Percentiles rank a stretch among this genome's conserved stretches.
Conservation (phyloP, 2,888 invertebrate species). For the Pyrochroa serraticornis region DNA sequence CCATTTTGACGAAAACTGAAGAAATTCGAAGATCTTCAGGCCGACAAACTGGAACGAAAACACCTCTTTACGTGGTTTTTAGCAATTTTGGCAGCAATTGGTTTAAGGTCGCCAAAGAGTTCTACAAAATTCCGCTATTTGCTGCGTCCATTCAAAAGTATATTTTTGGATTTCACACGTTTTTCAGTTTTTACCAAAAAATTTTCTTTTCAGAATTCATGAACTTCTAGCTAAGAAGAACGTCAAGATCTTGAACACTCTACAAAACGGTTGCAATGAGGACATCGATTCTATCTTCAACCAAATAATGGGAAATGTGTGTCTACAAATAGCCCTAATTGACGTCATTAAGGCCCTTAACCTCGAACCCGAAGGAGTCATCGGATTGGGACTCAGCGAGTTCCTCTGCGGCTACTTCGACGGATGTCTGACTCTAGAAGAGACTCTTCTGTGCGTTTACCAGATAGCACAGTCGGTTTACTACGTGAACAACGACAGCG, state of each 20-base stretch:
- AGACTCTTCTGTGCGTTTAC: background rate
- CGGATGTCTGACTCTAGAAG: background rate
- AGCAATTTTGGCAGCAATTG: conserved; percentile 91
- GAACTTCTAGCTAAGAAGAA: no score
- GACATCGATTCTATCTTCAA: background rate
- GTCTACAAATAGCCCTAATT: conserved; percentile 2
- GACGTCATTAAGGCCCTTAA: conserved; percentile 3
- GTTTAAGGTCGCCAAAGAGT: conserved; percentile 72
- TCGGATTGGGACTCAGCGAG: background rate
- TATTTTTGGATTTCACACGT: no score
- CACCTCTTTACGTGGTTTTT: background rate
- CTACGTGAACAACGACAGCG: background rate
- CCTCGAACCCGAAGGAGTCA: background rate
- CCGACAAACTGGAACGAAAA: background rate
- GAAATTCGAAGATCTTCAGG: background rate
- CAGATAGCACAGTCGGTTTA: background rate
- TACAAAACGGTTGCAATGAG: background rate
- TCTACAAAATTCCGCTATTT: background rate
- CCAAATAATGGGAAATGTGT: background rate
- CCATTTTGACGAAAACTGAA: conserved; percentile 4
- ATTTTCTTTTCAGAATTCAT: background rate
- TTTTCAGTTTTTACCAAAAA: no score
- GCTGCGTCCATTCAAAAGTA: no score
- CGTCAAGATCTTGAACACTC: background rate
- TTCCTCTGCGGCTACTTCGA: conserved; percentile 1